Evolutionary conservation across 1,140 invertebrate species (phyloP).

Genomic region (Zaprionus taronus): DNA sequence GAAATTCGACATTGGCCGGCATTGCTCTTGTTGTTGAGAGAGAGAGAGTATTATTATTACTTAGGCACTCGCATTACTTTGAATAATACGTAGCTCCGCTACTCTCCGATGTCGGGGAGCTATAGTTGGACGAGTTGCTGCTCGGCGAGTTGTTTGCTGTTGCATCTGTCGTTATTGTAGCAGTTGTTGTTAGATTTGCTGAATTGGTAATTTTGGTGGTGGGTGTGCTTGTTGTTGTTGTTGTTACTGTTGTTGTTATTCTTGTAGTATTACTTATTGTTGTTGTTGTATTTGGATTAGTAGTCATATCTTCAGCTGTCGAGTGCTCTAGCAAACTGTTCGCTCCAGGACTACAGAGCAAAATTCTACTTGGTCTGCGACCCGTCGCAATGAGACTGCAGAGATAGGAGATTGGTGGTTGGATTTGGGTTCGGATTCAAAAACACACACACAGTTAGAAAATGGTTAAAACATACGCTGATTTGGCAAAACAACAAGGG

Average conservation of each 20-base stretch:
- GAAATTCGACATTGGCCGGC: slow-evolving; percentile 77
- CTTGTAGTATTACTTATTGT: slow-evolving; percentile 37
- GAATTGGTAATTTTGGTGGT: slow-evolving; percentile 35
- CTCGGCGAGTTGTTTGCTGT: slow-evolving; percentile 35
- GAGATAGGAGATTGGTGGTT: slow-evolving; percentile 25
- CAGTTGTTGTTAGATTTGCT: slow-evolving; percentile 43
- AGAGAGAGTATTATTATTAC: slow-evolving; percentile 26
- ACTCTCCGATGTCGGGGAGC: slow-evolving; percentile 69
- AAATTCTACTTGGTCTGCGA: slow-evolving; percentile 82
- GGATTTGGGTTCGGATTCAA: slow-evolving; percentile 20
- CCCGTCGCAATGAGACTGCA: slow-evolving; percentile 81
- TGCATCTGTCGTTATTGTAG: slow-evolving; percentile 27
- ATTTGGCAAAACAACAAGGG: not conserved
- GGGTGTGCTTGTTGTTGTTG: slow-evolving; percentile 25
- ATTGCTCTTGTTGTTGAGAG: slow-evolving; percentile 28
- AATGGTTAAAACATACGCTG: slow-evolving; percentile 17
- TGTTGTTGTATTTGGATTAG: slow-evolving; percentile 17
- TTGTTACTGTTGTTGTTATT: slow-evolving; percentile 12
- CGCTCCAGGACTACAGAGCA: slow-evolving; percentile 78
- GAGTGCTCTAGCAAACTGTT: slow-evolving; percentile 67
- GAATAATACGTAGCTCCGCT: slow-evolving; percentile 61
- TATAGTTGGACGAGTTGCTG: slow-evolving; percentile 50
- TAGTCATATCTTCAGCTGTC: slow-evolving; percentile 43
- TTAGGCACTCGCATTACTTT: slow-evolving; percentile 65
- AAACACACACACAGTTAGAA: slow-evolving; percentile 23